These are phyloP conservation scores for Labeo catla DNA, from an alignment of 2,113 vertebrate genomes.

Conservation along the genomic window DNA sequence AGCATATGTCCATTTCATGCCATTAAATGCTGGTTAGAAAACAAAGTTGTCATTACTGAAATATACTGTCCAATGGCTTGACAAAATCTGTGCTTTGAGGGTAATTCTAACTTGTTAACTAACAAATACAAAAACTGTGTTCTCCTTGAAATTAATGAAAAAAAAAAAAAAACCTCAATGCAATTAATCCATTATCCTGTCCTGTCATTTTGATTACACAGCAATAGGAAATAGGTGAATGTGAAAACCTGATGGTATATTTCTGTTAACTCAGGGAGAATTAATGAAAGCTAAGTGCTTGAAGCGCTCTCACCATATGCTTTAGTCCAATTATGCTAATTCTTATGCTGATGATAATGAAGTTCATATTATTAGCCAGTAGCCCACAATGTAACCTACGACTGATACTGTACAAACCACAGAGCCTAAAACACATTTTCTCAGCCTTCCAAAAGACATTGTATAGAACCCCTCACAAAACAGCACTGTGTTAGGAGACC, in stretches of 20 bases:
- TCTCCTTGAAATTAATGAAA: neutral
- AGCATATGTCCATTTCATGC: neutral
- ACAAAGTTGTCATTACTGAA: neutral
- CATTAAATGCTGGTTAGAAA: neutral
- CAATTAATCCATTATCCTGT: neutral
- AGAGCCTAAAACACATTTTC: neutral
- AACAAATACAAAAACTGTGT: neutral
- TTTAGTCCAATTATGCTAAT: constrained; percentile 29
- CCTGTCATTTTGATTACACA: neutral
- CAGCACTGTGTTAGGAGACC: neutral
- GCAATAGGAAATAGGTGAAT: neutral
- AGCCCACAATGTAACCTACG: neutral
- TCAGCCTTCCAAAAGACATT: neutral
- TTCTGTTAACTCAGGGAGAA: constrained; percentile 32
- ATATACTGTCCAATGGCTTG: neutral
- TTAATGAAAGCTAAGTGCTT: constrained; percentile 6
- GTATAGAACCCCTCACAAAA: constrained; percentile 4
- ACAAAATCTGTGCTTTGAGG: neutral
- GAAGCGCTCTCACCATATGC: constrained; percentile 7
- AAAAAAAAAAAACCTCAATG: neutral
- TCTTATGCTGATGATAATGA: constrained; percentile 17
- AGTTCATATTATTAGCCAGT: constrained; percentile 18
- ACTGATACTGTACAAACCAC: neutral
- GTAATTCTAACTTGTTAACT: neutral
- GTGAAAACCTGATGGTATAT: constrained; percentile 8